Evolutionary conservation across 1,140 invertebrate genomes (phyloP), one percentile per base, ranked within the genome.

Genomic region (Drosophila subpulchrella): DNA sequence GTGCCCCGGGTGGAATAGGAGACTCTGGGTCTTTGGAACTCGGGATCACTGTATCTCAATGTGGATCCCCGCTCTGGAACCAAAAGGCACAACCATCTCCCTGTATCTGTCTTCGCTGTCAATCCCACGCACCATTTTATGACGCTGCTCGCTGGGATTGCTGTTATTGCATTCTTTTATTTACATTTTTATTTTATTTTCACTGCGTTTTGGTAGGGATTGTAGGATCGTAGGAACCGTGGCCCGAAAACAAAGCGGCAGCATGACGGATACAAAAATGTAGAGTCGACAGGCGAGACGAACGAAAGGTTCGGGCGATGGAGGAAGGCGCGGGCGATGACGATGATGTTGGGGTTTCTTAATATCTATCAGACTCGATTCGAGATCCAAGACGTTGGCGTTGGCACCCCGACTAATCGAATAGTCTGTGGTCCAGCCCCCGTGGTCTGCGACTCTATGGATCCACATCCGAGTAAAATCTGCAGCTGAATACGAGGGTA

Each of bases 51-150:
- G n/a, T 55, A 42, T 47, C 38, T 42, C 13, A 39, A n/a, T 42
- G 62, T 24, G 51, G 56, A 48, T 15, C 55, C 48, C 50, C 32
- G 36, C 48, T 53, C 60, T 57, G 7, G n/a, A n/a, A 10, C 41
- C 32, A 34, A 42, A 42, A 60, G 61, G 44, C 60, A 32, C 13
- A 38, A 7, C 36, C 55, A 50, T 38, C 58, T 60, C 60, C 32
- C 60, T 42, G 55, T 39, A 42, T 59, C 60, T 63, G 75, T 83
- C 67, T 82, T 74, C 61, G 66, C 62, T 58, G 82, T 66, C 83
- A 75, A 81, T 86, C 82, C 82, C 82, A 86, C 82, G 82, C 82
- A 86, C 83, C 77, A 88, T 86, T 86, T 81, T 81, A 75, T 72
- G 65, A 74, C 50, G 54, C 71, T 81, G 78, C 63, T 80, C 61